Base-by-base conservation (phyloP, 2,113 vertebrate genomes). In the Neodon shergylaensis region DNA sequence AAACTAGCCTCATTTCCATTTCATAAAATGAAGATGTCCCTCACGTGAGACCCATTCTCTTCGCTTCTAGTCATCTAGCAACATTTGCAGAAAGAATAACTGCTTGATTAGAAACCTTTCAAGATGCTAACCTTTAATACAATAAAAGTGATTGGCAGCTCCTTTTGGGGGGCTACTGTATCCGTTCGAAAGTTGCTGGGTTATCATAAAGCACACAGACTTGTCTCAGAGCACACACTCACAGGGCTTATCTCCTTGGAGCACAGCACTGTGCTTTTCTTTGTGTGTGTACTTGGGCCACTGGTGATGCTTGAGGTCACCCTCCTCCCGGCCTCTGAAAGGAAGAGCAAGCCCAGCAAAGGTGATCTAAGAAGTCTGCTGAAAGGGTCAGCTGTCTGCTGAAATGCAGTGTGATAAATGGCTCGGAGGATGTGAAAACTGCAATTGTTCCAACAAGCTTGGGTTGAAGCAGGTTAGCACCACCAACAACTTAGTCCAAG, bases 31-130 rank as follows among this genome's bases (percentile, higher is more conserved):
- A 91, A 73, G 42, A 91, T 39, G 31, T 44, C 96, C 61, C 91
- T 85, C 86, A 36, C 97, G 95, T 95, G 96, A 97, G 96, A 97
- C 63, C 33, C 96, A 97, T 96, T 74, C 96, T 98, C 97, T 97
- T 97, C 42, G 49, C 90, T 79, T 91, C 86, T 93, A 95, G 76
- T 93, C 92, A 96, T n/a, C 0, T 1, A 93, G 90, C 66, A 97
- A 74, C 97, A 96, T 94, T 97, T 89, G 90, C 95, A 95, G 44
- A 82, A 81, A 92, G 92, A 97, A 92, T 95, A 95, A 95, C 94
- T 82, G 42, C 33, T 95, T 97, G 94, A 93, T 82, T 90, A 94
- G 91, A 97, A 93, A 94, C 97, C 89, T 93, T 81, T 86, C 88
- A 39, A 49, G 94, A 2, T 95, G 90, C 94, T 66, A 97, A 96